Evolutionary conservation across 2,113 vertebrate genomes (phyloP).

Genomic region (Shinisaurus crocodilurus): DNA sequence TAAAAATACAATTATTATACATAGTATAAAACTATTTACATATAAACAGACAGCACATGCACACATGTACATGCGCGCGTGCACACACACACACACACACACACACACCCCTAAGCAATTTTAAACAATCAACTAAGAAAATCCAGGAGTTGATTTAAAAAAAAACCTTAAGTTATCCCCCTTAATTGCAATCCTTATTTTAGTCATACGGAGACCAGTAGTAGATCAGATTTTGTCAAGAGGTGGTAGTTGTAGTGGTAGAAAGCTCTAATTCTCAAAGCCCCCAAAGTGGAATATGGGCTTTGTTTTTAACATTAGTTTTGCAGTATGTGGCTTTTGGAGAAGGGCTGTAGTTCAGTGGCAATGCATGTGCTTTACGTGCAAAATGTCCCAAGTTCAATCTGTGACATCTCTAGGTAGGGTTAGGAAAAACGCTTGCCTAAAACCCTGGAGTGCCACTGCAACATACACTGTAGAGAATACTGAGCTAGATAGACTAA

Average conservation of each 20-base stretch:
- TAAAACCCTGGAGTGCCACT: neutral
- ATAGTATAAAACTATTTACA: too few relatives aligned
- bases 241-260: neutral
- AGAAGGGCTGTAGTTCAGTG: neutral
- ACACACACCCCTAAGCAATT: too few relatives aligned
- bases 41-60: too few relatives aligned
- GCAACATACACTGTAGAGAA: neutral
- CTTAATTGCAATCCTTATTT: neutral
- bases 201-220: neutral
- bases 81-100: too few relatives aligned
- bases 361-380: neutral
- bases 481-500: neutral
- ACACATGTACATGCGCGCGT: too few relatives aligned
- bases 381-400: neutral
- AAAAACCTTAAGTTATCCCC: too few relatives aligned
- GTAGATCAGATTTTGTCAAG: neutral
- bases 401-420: neutral
- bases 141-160: too few relatives aligned
- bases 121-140: too few relatives aligned
- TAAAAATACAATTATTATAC: too few relatives aligned
- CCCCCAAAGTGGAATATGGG: neutral
- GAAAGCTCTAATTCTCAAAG: neutral
- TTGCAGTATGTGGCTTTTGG: neutral
- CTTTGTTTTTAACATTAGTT: neutral
- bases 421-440: neutral